Percentiles rank a stretch among this genome's conserved stretches.
These are phyloP conservation scores for Carcina quercana DNA, from an alignment of 2,888 invertebrate genomes.

Conservation along the genomic window DNA sequence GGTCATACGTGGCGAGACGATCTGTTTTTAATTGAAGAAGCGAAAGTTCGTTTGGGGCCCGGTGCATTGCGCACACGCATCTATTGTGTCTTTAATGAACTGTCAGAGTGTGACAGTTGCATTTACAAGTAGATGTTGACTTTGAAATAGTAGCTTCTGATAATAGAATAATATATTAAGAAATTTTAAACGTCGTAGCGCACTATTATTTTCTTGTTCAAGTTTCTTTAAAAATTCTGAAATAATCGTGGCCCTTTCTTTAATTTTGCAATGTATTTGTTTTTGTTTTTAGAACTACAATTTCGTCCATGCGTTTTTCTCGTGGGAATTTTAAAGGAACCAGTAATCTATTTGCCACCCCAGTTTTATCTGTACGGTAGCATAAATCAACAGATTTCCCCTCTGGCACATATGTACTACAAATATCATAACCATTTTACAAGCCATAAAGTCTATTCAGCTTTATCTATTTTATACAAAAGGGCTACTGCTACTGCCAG, in stretches of 20 bases:
- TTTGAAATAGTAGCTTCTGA: background rate
- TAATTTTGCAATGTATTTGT: too few relatives aligned
- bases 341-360: background rate
- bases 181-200: too few relatives aligned
- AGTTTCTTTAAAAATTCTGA: too few relatives aligned
- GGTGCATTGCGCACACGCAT: slow-evolving; percentile 3
- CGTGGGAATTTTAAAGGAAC: too few relatives aligned
- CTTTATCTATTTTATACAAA: too few relatives aligned
- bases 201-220: too few relatives aligned
- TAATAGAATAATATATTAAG: background rate
- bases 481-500: too few relatives aligned
- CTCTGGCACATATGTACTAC: slow-evolving; percentile 23
- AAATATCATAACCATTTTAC: slow-evolving; percentile 41
- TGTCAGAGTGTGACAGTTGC: slow-evolving; percentile 9
- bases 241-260: too few relatives aligned
- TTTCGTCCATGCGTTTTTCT: too few relatives aligned
- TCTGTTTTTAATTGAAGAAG: slow-evolving; percentile 2
- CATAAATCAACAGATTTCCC: slow-evolving; percentile 22
- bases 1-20: background rate
- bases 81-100: slow-evolving; percentile 7
- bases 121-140: slow-evolving; percentile 4
- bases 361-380: slow-evolving; percentile 13
- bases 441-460: slow-evolving; percentile 47
- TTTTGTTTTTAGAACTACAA: too few relatives aligned
- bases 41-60: slow-evolving; percentile 3